These are phyloP conservation scores for Cryptotermes secundus DNA, from an alignment of 1,140 invertebrate genomes.

Conservation along the genomic window DNA sequence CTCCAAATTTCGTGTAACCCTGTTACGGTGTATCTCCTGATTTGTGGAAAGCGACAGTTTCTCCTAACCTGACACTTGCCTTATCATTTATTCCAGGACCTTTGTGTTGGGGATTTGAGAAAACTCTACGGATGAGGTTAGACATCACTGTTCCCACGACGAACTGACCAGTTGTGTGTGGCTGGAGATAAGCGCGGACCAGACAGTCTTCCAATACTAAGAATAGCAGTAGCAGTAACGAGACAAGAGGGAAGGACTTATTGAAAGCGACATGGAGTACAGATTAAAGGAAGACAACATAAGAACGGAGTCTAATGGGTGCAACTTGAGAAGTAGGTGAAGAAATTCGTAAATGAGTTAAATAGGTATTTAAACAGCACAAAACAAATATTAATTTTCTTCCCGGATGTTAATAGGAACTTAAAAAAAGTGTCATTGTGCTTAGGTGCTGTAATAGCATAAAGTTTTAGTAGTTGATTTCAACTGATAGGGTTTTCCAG, in stretches of 20 bases:
- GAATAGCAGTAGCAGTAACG: not conserved
- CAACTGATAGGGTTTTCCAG: too few species aligned
- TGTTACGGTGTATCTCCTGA: not conserved
- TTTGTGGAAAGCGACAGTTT: not conserved
- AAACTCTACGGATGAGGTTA: not conserved
- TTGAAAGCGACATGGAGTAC: not conserved
- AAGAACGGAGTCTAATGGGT: not conserved
- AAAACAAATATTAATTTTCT: not conserved
- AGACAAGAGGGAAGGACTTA: not conserved
- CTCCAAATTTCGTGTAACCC: not conserved
- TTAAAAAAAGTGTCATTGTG: too few species aligned
- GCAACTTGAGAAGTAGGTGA: not conserved
- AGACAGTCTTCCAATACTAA: not conserved
- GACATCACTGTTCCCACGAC: not conserved
- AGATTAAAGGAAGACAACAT: not conserved
- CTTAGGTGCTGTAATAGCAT: too few species aligned
- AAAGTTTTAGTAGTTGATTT: too few species aligned
- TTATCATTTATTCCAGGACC: not conserved
- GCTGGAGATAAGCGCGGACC: not conserved
- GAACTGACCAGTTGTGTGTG: not conserved
- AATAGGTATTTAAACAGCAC: not conserved
- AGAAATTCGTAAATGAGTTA: not conserved
- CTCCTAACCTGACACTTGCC: not conserved
- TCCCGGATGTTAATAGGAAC: too few species aligned
- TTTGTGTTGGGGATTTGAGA: not conserved